Evolutionary conservation across 2,888 invertebrate genomes (phyloP), one percentile per base, ranked within the genome.

Genomic region (Thera obeliscata): DNA sequence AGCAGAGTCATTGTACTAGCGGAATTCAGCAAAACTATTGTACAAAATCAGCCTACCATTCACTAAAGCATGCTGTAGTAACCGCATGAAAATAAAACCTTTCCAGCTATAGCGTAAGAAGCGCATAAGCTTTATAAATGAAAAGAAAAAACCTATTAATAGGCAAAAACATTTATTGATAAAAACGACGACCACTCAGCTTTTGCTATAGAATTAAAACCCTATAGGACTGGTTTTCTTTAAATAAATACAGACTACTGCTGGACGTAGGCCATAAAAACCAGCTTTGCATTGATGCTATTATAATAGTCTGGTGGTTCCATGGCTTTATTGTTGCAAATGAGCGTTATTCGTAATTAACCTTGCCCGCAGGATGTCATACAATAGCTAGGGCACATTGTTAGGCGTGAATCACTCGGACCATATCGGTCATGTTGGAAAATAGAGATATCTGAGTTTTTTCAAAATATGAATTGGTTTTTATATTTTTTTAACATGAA

Each of bases 321-420:
- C 9, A 7, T 8, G 8, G 48, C 57, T 57, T 64, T 41, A 62
- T 41, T 11, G 61, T 62, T 66, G 59, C 59, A 69, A 69, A 69
- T 69, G 63, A 69, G 56, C 63, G 63, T 66, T 66, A 66, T 58
- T 69, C 54, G 48, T 69, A 69, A 69, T 69, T 69, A 69, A 69
- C 69, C 69, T 69, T 69, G 69, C 66, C 62, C 56, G 69, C 69
- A 69, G 69, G 69, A 69, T 69, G 66, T 64, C 66, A 66, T 11
- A 66, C 60, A 69, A 62, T 62, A 65, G 50, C 36, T 9, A 12
- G 50, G 56, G 38, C 60, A 56, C 41, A 69, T 69, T 65, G 66
- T 66, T 50, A 7, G 46, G 58, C 50, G 48, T 69, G 69, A 69
- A 66, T 69, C 69, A 69, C 56, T 50, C 56, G 56, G 61, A 48